phyloP scores from a whole-genome alignment of 2,888 invertebrate genomes.

The Aleiodes leptofemur region DNA sequence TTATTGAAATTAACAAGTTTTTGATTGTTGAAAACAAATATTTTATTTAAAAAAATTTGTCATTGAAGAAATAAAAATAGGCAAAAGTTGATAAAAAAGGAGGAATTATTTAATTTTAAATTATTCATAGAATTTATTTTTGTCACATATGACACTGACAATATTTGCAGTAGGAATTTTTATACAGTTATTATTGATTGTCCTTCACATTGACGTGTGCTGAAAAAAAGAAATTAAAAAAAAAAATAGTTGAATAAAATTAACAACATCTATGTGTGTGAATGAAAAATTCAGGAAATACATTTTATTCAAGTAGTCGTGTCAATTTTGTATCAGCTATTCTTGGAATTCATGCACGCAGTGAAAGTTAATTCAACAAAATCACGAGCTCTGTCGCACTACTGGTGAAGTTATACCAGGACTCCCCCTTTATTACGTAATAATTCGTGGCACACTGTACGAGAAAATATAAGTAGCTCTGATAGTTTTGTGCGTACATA shows the following conservation, averaged over 20 bases:
- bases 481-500: background rate
- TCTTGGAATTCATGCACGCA: conserved; percentile 36
- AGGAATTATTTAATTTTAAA: too few relatives aligned
- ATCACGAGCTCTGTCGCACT: conserved; percentile 53
- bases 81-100: background rate
- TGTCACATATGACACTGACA: too few relatives aligned
- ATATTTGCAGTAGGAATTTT: too few relatives aligned
- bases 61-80: too few relatives aligned
- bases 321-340: conserved; percentile 7
- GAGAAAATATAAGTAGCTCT: conserved; percentile 20
- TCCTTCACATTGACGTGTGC: too few relatives aligned
- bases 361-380: conserved; percentile 65
- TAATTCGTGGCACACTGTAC: background rate
- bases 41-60: too few relatives aligned
- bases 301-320: background rate
- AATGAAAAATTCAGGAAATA: conserved; percentile 19
- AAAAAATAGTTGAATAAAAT: background rate
- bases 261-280: background rate
- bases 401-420: conserved; percentile 12
- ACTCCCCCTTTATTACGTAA: conserved; percentile 37
- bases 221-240: background rate
- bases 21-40: too few relatives aligned
- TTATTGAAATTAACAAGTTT: too few relatives aligned
- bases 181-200: too few relatives aligned
- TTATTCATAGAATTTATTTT: too few relatives aligned